Evolutionary conservation across 2,888 invertebrate species (phyloP), one percentile per base, ranked within the genome.

Genomic region (Drosophila diplacantha): DNA sequence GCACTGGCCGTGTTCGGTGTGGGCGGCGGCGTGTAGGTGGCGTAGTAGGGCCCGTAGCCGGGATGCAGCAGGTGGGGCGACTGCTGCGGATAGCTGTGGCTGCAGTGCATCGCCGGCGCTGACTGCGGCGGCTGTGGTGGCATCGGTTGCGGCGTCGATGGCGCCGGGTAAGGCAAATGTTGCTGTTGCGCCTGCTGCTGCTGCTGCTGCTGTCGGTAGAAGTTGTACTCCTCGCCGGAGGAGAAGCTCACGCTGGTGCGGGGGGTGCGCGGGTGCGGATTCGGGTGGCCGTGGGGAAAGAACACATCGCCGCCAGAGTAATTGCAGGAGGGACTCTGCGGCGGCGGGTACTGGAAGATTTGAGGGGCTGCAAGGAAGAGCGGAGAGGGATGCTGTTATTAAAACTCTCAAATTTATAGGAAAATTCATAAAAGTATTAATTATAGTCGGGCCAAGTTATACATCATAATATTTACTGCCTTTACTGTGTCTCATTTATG

Each of bases 311-410:
- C 85, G 58, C 81, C 85, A 16, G 77, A 81, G 52, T 83, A 87
- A 59, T 72, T 74, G 56, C 88, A 88, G 4, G 87, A 87, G 56
- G 88, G 88, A 64, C 88, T 88, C 61, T 86, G 86, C 50, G 88
- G 88, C 65, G 85, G 81, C 57, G 88, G 87, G 73, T 87, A 87
- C 72, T 88, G 87, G 60, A 88, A 87, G 60, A 87, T 83, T 51
- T 87, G 87, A 46, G 88, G 80, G 62, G 86, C 89, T 88, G 75
- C 18, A 85, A 63, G 3, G 7, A 26, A 29, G 12, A 49, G 12
- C n/a, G 3, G 29, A 16, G 18, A 46, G 6, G 26, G 12, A 14
- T 9, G 41, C 16, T 16, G 18, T 29, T 16, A 32, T 50, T 50
- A 52, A 31, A 55, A 9, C 18, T 18, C 3, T 2, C 1, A 43